These are phyloP conservation scores for Elephantulus edwardii DNA, from an alignment of 2,113 vertebrate genomes.

Conservation along the genomic window DNA sequence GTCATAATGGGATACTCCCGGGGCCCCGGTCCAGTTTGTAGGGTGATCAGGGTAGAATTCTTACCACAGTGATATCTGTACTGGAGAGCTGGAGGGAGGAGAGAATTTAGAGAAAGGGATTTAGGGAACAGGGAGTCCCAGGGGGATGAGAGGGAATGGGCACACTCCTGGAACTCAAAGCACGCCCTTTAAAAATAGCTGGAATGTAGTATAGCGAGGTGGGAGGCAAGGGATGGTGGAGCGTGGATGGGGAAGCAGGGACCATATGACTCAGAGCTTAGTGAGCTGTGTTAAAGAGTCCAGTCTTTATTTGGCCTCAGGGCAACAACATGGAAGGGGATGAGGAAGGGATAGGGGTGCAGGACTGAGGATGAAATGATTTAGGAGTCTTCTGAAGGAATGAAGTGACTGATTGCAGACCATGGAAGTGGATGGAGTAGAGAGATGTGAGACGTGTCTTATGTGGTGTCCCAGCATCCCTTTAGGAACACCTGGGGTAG, in stretches of 20 bases:
- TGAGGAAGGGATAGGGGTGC: background rate
- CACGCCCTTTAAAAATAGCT: slow-evolving; percentile 15
- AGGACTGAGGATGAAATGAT: background rate
- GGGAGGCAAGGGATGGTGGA: background rate
- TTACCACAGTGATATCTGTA: background rate
- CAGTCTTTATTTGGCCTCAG: background rate
- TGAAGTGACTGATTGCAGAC: fast-evolving
- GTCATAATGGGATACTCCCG: background rate
- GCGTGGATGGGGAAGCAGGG: background rate
- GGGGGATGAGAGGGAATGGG: background rate
- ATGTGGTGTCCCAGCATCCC: fast-evolving
- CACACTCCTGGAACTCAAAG: background rate
- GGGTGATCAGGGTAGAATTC: background rate
- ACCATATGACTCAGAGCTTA: fast-evolving
- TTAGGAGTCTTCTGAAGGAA: background rate
- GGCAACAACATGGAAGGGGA: background rate
- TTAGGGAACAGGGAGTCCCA: background rate
- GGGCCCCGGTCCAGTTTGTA: background rate
- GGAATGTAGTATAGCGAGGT: background rate
- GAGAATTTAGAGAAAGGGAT: background rate
- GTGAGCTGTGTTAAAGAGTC: background rate
- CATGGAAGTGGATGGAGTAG: too few species aligned
- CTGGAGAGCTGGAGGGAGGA: background rate
- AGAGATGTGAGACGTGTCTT: background rate
- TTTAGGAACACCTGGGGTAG: background rate